Percentiles rank a stretch among this genome's conserved stretches.
Evolutionary conservation across 2,113 vertebrate genomes (phyloP).

Genomic region (Leptobrachium leishanense): DNA sequence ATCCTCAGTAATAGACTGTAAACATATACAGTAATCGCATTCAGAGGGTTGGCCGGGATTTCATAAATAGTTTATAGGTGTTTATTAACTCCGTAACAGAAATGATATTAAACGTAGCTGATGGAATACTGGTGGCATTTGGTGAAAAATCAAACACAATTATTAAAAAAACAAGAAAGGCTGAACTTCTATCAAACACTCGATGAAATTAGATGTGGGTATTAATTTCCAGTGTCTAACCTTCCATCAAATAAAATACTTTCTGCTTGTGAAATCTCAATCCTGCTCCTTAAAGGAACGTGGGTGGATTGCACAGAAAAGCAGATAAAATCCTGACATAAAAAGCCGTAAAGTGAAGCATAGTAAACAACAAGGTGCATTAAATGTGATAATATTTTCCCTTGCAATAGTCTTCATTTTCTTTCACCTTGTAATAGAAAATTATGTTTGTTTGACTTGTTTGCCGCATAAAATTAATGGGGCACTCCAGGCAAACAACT

Average conservation of each 20-base stretch:
- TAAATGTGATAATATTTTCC: neutral
- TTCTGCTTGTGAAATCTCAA: too few species aligned
- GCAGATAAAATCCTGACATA: too few species aligned
- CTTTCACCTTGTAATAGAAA: neutral
- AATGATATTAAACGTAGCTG: neutral
- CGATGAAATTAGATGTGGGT: too few species aligned
- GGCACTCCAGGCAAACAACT: too few species aligned
- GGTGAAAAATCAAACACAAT: neutral
- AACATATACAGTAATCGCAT: neutral
- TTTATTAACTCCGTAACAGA: neutral
- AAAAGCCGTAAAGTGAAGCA: too few species aligned
- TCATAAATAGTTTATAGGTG: conserved; percentile 1
- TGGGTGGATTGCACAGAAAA: too few species aligned
- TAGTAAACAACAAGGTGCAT: too few species aligned
- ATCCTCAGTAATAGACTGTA: neutral
- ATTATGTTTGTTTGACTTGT: neutral
- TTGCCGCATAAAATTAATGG: too few species aligned
- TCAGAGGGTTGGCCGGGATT: neutral
- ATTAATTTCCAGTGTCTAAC: too few species aligned
- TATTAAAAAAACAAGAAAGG: neutral
- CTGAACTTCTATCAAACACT: neutral
- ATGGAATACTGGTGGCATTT: neutral
- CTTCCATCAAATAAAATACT: too few species aligned
- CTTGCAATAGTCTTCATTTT: neutral
- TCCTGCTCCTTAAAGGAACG: too few species aligned